Percentiles rank a stretch among this genome's conserved stretches.
phyloP scores from a whole-genome alignment of 2,888 invertebrate genomes.

The Eristalis intricaria region DNA sequence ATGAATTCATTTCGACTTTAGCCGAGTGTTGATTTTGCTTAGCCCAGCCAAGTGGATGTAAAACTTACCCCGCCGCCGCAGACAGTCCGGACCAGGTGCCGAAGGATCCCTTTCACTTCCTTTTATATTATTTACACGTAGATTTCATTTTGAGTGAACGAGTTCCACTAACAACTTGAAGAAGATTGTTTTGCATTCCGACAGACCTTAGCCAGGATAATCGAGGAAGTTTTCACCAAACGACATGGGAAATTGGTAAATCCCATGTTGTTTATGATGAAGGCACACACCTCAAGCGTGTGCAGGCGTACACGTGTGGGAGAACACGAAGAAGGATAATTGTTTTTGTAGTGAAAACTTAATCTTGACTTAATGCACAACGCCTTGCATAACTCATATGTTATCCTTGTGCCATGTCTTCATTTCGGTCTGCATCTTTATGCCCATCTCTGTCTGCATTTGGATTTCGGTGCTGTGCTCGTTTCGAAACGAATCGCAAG shows the following conservation, averaged over 20 bases:
- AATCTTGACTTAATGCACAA: slow-evolving; percentile 50
- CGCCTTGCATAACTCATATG: slow-evolving; percentile 15
- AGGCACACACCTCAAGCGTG: slow-evolving; percentile 27
- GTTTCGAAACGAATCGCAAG: too few species aligned
- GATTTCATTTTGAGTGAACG: slow-evolving; percentile 68
- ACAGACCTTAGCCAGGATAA: slow-evolving; percentile 39
- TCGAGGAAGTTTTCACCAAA: slow-evolving; percentile 48
- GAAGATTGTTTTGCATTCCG: slow-evolving; percentile 47
- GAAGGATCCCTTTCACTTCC: slow-evolving; percentile 49
- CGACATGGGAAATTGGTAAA: slow-evolving; percentile 16
- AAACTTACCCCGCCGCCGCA: slow-evolving; percentile 1
- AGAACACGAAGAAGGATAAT: slow-evolving; percentile 46
- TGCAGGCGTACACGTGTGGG: not conserved
- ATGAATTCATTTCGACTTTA: slow-evolving; percentile 63
- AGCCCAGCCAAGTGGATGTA: not conserved
- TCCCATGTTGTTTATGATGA: slow-evolving; percentile 34
- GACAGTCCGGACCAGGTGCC: slow-evolving; percentile 41
- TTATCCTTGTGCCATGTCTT: not conserved
- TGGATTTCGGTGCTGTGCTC: not conserved
- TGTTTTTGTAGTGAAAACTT: slow-evolving; percentile 61
- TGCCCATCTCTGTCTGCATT: not conserved
- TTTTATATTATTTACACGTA: slow-evolving; percentile 67
- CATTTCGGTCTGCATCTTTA: not conserved
- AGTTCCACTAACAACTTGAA: slow-evolving; percentile 46
- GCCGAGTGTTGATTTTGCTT: slow-evolving; percentile 1